phyloP scores from a whole-genome alignment of 2,888 invertebrate species.

The Dynastes grantii region DNA sequence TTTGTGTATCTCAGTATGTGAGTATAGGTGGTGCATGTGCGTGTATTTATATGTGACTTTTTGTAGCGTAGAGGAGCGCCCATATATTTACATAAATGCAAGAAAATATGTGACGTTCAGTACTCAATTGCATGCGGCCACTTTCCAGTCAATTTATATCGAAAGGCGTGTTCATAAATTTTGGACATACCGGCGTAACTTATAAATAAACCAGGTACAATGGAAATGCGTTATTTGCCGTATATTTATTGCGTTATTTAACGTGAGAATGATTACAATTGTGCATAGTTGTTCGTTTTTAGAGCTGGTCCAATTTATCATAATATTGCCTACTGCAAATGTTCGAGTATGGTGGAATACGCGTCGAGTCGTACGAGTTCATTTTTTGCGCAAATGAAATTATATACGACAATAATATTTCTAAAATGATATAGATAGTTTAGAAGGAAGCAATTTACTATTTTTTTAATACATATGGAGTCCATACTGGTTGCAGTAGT shows the following conservation, averaged over 20 bases:
- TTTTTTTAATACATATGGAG: too few species aligned
- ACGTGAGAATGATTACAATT: conserved; percentile 36
- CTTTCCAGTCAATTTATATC: conserved; percentile 49
- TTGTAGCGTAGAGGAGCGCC: conserved; percentile 26
- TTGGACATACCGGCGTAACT: conserved; percentile 45
- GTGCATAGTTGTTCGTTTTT: conserved; percentile 22
- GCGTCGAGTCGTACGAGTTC: not conserved
- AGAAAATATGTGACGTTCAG: conserved; percentile 43
- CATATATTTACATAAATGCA: conserved; percentile 48
- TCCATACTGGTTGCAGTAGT: too few species aligned
- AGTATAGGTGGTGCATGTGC: conserved; percentile 3
- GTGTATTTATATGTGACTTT: conserved; percentile 2
- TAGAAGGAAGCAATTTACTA: too few species aligned
- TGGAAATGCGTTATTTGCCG: conserved; percentile 34
- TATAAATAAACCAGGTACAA: conserved; percentile 38
- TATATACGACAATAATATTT: too few species aligned
- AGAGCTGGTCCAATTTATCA: conserved; percentile 23
- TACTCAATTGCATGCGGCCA: conserved; percentile 44
- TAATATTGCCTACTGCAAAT: conserved; percentile 16
- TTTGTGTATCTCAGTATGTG: conserved; percentile 2
- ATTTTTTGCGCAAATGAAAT: too few species aligned
- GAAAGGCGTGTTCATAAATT: conserved; percentile 48
- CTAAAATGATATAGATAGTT: too few species aligned
- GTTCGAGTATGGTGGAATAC: not conserved
- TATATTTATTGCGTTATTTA: conserved; percentile 44